Percentiles rank a stretch among this genome's conserved stretches.
Evolutionary conservation across 2,888 invertebrate genomes (phyloP).

Genomic region (Perizoma affinitatum): DNA sequence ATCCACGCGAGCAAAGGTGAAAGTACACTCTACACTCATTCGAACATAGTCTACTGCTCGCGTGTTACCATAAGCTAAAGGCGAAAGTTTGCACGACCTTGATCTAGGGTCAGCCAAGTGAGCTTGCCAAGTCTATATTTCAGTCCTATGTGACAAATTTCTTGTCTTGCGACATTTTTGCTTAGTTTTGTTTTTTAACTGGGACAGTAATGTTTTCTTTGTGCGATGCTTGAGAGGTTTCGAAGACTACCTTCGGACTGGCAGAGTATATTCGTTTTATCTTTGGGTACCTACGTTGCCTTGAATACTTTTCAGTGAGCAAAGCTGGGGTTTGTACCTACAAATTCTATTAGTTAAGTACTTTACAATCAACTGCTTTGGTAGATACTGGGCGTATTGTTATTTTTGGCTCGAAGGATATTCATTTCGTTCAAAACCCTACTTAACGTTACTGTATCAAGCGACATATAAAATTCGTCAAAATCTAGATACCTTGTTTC

Average conservation of each 20-base stretch:
- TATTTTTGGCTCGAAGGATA: no score
- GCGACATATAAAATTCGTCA: no score
- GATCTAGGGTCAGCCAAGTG: slow-evolving; percentile 39
- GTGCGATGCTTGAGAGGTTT: background rate
- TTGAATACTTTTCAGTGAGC: no score
- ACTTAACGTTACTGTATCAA: no score
- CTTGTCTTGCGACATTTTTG: background rate
- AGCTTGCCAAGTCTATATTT: slow-evolving; percentile 35
- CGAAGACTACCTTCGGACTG: background rate
- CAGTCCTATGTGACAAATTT: slow-evolving; percentile 2
- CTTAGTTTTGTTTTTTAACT: background rate
- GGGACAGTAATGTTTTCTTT: background rate
- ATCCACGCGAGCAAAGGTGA: slow-evolving; percentile 24
- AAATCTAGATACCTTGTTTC: no score
- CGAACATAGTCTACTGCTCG: slow-evolving; percentile 15
- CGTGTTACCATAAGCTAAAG: slow-evolving; percentile 36
- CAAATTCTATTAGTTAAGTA: no score
- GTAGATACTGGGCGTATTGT: no score
- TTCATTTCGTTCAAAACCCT: no score
- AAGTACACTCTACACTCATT: slow-evolving; percentile 19
- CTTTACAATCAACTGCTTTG: no score
- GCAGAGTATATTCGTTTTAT: slow-evolving; percentile 8
- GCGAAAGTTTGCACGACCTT: slow-evolving; percentile 63
- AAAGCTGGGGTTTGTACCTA: no score
- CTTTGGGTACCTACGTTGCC: background rate